Evolutionary conservation across 2,888 invertebrate species (phyloP).

Genomic region (Didymodactylos carnosus): DNA sequence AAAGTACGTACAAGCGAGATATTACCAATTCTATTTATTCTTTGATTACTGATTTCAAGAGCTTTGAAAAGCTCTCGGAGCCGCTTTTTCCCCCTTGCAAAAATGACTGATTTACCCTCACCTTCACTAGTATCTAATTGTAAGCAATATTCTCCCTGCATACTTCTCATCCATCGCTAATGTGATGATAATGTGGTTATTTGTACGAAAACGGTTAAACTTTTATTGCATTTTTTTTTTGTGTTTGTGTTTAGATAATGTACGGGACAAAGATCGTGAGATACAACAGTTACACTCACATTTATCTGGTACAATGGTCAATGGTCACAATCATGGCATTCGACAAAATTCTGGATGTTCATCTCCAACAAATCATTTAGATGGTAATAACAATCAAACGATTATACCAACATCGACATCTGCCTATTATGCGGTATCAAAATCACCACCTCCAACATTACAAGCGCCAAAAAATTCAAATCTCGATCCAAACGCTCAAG

Average conservation of each 20-base stretch:
- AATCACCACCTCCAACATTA: not conserved
- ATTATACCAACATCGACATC: not conserved
- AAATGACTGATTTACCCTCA: no score
- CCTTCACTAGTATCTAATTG: no score
- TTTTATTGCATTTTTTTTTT: not conserved
- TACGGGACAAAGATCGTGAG: not conserved
- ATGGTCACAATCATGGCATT: not conserved
- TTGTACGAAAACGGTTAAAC: not conserved
- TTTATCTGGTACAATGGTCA: not conserved
- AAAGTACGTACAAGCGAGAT: conserved; percentile 7
- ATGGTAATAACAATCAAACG: not conserved
- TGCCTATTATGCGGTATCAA: not conserved
- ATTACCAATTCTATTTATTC: no score
- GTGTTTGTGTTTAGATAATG: not conserved
- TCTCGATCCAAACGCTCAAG: not conserved
- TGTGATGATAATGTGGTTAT: not conserved
- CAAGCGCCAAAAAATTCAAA: not conserved
- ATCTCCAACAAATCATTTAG: not conserved
- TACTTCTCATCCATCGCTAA: no score
- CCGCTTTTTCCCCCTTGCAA: no score
- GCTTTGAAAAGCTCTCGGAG: no score
- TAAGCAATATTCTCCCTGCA: no score
- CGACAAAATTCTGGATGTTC: not conserved
- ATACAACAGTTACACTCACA: not conserved
- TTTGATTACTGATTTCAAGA: no score